Evolutionary conservation across 2,888 invertebrate genomes (phyloP).

Genomic region (Brenthis daphne): DNA sequence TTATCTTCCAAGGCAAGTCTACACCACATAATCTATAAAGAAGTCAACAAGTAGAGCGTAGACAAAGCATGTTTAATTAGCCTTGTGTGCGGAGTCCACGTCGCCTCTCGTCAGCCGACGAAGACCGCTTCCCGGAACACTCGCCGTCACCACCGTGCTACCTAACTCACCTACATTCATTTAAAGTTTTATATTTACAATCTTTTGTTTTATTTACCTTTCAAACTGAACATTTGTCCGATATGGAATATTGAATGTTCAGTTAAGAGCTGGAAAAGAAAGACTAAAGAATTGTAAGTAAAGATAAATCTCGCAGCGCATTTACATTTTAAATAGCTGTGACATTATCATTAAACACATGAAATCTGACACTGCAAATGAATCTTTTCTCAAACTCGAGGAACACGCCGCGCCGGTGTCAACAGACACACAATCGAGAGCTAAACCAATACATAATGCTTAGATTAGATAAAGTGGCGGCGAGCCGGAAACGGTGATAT

Average conservation of each 20-base stretch:
- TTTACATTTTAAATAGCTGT: conserved; percentile 20
- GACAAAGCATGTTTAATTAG: conserved; percentile 74
- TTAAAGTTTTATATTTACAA: conserved; percentile 22
- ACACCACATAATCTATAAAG: conserved; percentile 49
- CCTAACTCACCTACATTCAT: conserved; percentile 37
- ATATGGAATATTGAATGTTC: neutral
- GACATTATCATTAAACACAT: conserved; percentile 20
- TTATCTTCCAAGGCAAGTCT: conserved; percentile 30
- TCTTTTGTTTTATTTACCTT: conserved; percentile 3
- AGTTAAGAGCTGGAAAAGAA: no score
- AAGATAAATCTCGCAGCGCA: conserved; percentile 12
- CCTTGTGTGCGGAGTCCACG: conserved; percentile 47
- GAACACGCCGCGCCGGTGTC: conserved; percentile 1
- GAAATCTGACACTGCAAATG: conserved; percentile 19
- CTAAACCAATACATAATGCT: conserved; percentile 10
- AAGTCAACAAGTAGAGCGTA: conserved; percentile 52
- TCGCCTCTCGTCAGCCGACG: conserved; percentile 25
- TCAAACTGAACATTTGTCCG: neutral
- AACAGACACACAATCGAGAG: conserved; percentile 5
- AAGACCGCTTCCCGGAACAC: conserved; percentile 52
- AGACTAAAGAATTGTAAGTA: neutral
- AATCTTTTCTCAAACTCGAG: conserved; percentile 4
- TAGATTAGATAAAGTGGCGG: conserved; percentile 24
- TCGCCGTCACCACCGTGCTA: conserved; percentile 46
- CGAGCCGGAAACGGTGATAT: conserved; percentile 33